Conservation (phyloP, 2,888 invertebrate genomes). For the Chymomyza amoena region DNA sequence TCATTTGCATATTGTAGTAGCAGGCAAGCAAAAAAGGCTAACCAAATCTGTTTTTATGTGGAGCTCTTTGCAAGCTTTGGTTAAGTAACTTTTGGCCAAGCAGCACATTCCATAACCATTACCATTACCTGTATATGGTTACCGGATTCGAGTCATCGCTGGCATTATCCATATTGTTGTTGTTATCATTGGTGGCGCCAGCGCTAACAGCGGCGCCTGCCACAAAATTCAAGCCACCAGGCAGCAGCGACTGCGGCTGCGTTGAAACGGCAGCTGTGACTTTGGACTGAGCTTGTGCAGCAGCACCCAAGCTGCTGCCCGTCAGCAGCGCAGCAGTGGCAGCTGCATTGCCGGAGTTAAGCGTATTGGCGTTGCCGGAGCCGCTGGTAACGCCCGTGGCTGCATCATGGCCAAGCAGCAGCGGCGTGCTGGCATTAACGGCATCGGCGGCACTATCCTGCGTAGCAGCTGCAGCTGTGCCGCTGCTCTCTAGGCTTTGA, state of each 20-base stretch:
- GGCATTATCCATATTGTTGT: slow-evolving; percentile 88
- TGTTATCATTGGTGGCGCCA: slow-evolving; percentile 80
- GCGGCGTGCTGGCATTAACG: slow-evolving; percentile 56
- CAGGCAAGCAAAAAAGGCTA: not conserved
- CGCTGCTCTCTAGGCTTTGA: slow-evolving; percentile 14
- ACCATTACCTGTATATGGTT: slow-evolving; percentile 90
- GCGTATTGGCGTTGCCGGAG: not conserved
- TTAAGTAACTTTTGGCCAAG: not conserved
- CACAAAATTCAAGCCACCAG: slow-evolving; percentile 53
- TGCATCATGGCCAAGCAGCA: slow-evolving; percentile 57
- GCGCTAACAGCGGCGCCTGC: slow-evolving; percentile 48
- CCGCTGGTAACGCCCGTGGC: not conserved
- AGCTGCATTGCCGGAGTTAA: slow-evolving; percentile 3
- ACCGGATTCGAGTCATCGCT: slow-evolving; percentile 92
- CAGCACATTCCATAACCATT: not conserved
- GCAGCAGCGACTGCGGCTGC: slow-evolving; percentile 37
- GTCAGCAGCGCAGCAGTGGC: slow-evolving; percentile 54
- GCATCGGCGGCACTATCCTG: slow-evolving; percentile 33
- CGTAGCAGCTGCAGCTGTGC: slow-evolving; percentile 12
- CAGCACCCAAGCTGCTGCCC: slow-evolving; percentile 54
- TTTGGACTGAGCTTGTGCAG: not conserved
- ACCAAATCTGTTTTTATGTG: not conserved
- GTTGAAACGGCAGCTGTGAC: slow-evolving; percentile 20
- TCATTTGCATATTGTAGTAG: slow-evolving; percentile 15
- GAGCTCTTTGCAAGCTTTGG: not conserved